A percentile compares a stretch with the other conserved stretches of the same genome.
Conservation (phyloP, 2,888 invertebrate genomes). For the Meandrusa payeni region DNA sequence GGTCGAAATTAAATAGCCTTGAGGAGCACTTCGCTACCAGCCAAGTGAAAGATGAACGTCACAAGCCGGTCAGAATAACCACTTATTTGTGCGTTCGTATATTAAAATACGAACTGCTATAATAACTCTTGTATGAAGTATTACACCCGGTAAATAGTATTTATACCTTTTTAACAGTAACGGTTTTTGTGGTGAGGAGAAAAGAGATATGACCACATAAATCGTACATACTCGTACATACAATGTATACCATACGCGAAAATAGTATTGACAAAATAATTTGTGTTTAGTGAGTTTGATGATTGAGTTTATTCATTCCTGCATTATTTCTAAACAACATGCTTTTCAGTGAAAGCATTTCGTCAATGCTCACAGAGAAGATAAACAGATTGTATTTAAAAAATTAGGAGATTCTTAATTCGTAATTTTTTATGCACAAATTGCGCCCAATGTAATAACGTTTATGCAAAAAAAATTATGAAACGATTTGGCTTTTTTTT, state of each 20-base stretch:
- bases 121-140: constrained; percentile 27
- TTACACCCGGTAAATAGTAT: constrained; percentile 12
- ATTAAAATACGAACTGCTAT: constrained; percentile 29
- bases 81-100: constrained; percentile 30
- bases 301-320: constrained; percentile 2
- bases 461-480: too few relatives aligned
- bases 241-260: constrained; percentile 5
- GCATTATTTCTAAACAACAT: neutral
- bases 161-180: constrained; percentile 9
- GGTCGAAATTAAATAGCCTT: constrained; percentile 64
- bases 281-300: constrained; percentile 7
- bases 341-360: constrained; percentile 4
- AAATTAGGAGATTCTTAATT: too few relatives aligned
- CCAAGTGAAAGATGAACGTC: constrained; percentile 34
- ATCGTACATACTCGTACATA: neutral
- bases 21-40: constrained; percentile 46
- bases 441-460: too few relatives aligned
- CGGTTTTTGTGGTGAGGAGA: neutral
- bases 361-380: neutral
- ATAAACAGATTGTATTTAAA: neutral
- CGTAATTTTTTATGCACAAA: too few relatives aligned
- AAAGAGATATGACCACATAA: constrained; percentile 11
- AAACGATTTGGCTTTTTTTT: too few relatives aligned
- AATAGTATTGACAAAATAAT: constrained; percentile 15
- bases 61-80: constrained; percentile 29